Conservation (phyloP, 2,113 vertebrate species). For the Gymnogyps californianus region DNA sequence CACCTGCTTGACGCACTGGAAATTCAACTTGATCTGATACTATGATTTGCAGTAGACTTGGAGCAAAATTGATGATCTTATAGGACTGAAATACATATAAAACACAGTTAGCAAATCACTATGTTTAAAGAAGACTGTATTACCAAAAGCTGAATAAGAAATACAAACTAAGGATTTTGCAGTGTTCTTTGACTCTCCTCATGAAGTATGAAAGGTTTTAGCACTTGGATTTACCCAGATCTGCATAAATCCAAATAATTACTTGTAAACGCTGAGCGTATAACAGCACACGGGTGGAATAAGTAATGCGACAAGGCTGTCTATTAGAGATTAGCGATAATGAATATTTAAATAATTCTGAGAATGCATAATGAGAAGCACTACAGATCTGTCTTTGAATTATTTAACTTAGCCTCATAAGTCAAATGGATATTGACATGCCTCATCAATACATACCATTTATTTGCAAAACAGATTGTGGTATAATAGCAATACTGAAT, state of each 20-base stretch:
- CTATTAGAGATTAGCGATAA: neutral
- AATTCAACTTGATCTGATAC: slow-evolving; percentile 96
- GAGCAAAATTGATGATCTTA: slow-evolving; percentile 98
- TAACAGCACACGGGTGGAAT: neutral
- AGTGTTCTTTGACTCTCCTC: neutral
- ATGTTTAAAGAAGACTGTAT: neutral
- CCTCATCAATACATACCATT: neutral
- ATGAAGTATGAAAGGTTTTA: neutral
- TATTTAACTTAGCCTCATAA: neutral
- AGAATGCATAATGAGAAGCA: neutral
- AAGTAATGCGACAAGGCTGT: neutral
- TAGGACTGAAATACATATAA: slow-evolving; percentile 86
- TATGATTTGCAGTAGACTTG: slow-evolving; percentile 94
- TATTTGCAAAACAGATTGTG: neutral
- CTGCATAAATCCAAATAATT: neutral
- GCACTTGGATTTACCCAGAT: neutral
- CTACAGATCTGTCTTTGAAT: neutral
- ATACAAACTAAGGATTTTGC: neutral
- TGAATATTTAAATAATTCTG: neutral
- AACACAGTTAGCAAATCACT: neutral
- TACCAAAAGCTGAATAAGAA: neutral
- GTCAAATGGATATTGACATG: neutral
- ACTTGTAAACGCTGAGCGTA: neutral
- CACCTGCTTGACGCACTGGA: slow-evolving; percentile 95
- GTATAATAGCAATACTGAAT: neutral